These are phyloP conservation scores for Oncorhynchus keta DNA, from an alignment of 2,113 vertebrate genomes.

Conservation along the genomic window DNA sequence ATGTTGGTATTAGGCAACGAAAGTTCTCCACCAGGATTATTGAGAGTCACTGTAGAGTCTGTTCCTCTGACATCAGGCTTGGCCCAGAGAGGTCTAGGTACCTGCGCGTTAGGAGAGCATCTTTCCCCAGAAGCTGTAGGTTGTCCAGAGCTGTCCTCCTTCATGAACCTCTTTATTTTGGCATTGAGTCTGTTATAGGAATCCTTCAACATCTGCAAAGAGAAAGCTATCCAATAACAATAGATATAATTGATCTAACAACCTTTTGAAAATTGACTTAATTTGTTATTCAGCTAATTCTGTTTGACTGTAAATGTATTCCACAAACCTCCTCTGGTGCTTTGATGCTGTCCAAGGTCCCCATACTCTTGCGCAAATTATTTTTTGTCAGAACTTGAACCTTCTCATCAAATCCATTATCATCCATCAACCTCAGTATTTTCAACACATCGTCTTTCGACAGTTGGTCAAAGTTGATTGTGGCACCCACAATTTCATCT, in stretches of 20 bases:
- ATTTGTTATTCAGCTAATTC: too few relatives aligned
- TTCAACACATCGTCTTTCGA: constrained; percentile 67
- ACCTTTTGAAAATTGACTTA: too few relatives aligned
- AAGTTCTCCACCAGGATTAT: background rate
- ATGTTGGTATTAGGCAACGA: background rate
- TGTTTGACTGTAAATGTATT: background rate
- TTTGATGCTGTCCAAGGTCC: constrained; percentile 51
- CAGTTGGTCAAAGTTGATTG: constrained; percentile 63
- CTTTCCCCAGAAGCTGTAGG: background rate
- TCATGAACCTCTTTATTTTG: constrained; percentile 73
- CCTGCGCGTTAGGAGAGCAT: background rate
- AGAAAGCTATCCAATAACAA: background rate
- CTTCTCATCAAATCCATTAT: constrained; percentile 58
- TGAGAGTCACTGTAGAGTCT: too few relatives aligned
- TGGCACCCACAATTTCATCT: constrained; percentile 67
- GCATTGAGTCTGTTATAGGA: constrained; percentile 72
- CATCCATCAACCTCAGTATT: constrained; percentile 62
- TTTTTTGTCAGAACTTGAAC: constrained; percentile 54
- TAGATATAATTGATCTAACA: too few relatives aligned
- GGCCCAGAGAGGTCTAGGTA: constrained; percentile 16
- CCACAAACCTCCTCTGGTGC: constrained; percentile 59
- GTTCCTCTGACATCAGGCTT: constrained; percentile 13
- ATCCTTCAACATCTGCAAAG: constrained; percentile 68
- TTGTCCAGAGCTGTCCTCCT: constrained; percentile 10
- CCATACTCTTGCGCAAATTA: constrained; percentile 59